Conservation (phyloP, 2,797 vertebrate genomes). For the Myotis planiceps region DNA sequence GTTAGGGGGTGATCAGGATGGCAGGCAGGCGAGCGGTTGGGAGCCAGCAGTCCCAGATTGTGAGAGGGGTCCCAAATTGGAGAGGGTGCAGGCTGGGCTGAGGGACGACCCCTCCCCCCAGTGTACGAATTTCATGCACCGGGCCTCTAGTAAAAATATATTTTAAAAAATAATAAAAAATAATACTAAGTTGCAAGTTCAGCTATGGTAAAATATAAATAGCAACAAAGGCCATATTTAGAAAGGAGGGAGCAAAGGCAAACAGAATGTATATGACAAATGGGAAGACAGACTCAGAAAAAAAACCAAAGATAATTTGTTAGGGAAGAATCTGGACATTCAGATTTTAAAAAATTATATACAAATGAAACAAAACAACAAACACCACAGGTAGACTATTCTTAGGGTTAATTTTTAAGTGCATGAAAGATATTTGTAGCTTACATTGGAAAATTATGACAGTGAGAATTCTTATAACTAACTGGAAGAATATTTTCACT, state of each 20-base stretch:
- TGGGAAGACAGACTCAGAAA: background rate
- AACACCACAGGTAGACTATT: background rate
- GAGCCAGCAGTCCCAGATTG: too few species aligned
- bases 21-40: too few species aligned
- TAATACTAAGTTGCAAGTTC: background rate
- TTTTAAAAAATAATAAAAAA: background rate
- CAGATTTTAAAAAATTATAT: constrained; percentile 29
- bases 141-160: too few species aligned
- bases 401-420: constrained; percentile 34
- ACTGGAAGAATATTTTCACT: constrained; percentile 36
- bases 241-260: background rate
- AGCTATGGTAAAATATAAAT: background rate
- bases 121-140: too few species aligned
- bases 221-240: background rate
- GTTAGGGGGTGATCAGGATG: too few species aligned
- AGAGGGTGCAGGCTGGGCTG: too few species aligned
- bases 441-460: constrained; percentile 36
- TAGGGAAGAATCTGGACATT: background rate
- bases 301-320: background rate
- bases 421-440: constrained; percentile 15
- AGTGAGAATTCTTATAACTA: background rate
- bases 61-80: too few species aligned
- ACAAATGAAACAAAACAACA: constrained; percentile 45
- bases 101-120: too few species aligned
- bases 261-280: background rate